phyloP scores from a whole-genome alignment of 2,113 vertebrate genomes.

The Chloebia gouldiae region DNA sequence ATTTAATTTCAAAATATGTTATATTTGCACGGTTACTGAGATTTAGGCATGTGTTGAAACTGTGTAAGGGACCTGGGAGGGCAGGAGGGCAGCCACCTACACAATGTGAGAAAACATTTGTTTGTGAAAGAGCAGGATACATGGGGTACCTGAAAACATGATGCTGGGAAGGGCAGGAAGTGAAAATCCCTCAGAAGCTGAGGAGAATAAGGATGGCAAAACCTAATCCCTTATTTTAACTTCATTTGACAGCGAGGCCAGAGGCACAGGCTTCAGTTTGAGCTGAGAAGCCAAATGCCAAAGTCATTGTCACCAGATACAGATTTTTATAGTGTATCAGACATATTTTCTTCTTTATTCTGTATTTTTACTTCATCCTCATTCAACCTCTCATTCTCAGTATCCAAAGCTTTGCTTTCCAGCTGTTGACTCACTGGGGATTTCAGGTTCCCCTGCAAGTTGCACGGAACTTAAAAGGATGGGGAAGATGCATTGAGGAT shows the following conservation, averaged over 20 bases:
- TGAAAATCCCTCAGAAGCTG: background rate
- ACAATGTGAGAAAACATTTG: background rate
- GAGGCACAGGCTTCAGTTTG: fast-evolving
- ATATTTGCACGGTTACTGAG: background rate
- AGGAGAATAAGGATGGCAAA: background rate
- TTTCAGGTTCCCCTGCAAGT: background rate
- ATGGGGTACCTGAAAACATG: fast-evolving
- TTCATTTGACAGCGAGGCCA: background rate
- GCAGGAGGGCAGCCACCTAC: too few species aligned
- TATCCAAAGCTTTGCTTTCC: background rate
- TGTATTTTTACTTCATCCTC: background rate
- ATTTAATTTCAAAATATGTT: background rate
- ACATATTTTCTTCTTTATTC: background rate
- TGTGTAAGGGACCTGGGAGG: background rate
- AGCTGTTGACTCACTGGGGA: background rate
- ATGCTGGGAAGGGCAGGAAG: background rate
- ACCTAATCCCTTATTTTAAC: background rate
- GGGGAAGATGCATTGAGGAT: background rate
- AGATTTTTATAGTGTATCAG: background rate
- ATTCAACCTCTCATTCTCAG: background rate
- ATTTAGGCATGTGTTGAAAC: background rate
- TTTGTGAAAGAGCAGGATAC: fast-evolving
- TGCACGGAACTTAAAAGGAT: background rate
- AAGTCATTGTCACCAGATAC: background rate
- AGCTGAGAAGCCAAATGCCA: background rate